Conservation (phyloP, 2,113 vertebrate species). For the Callionymus lyra region DNA sequence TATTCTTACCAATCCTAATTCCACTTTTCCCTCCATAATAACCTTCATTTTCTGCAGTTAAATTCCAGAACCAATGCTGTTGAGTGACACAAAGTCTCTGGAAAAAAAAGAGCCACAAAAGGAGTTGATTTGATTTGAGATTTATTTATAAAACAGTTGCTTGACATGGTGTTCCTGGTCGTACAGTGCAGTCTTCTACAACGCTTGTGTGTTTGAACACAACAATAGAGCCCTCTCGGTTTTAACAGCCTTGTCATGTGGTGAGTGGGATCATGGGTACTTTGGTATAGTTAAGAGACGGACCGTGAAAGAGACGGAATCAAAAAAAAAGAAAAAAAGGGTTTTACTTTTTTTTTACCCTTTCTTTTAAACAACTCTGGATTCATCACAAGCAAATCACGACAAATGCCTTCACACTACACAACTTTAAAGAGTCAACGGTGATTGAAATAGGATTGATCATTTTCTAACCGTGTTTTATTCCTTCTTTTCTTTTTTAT, state of each 20-base stretch:
- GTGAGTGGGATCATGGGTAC: conserved; percentile 46
- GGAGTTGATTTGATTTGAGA: conserved; percentile 26
- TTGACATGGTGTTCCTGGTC: conserved; percentile 41
- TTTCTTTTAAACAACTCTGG: no score
- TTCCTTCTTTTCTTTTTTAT: background rate
- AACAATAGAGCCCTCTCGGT: conserved; percentile 46
- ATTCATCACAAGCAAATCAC: no score
- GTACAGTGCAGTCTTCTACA: conserved; percentile 53
- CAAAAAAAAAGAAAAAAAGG: conserved; percentile 11
- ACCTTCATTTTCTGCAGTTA: no score
- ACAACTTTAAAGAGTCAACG: no score
- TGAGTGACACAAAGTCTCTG: background rate
- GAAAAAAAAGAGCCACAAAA: background rate
- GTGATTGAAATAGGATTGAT: no score
- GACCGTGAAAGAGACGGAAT: conserved; percentile 48
- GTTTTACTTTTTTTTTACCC: no score
- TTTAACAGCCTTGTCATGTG: conserved; percentile 49
- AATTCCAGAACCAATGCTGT: no score
- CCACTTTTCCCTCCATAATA: no score
- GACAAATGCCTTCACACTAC: no score
- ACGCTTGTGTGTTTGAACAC: conserved; percentile 33
- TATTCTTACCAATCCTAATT: no score
- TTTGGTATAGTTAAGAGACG: conserved; percentile 70
- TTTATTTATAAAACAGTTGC: conserved; percentile 64
- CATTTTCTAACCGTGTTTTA: no score